These are phyloP conservation scores for Trichogramma pretiosum DNA, from an alignment of 1,140 invertebrate genomes.

Conservation along the genomic window DNA sequence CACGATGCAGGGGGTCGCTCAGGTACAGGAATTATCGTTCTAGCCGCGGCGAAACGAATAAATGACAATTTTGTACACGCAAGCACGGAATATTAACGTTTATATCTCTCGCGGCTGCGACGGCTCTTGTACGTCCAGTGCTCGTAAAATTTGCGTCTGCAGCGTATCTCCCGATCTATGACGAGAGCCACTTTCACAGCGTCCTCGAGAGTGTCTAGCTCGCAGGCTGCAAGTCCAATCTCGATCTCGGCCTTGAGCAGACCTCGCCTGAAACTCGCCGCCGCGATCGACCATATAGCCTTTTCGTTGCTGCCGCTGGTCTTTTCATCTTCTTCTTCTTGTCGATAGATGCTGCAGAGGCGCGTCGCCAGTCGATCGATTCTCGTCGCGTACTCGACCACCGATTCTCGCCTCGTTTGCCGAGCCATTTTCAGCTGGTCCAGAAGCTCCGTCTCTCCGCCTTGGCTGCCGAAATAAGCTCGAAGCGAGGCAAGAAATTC, in stretches of 20 bases:
- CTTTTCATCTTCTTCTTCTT: too few species aligned
- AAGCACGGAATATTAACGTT: too few species aligned
- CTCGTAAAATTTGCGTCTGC: too few species aligned
- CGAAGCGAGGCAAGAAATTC: not conserved
- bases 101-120: too few species aligned
- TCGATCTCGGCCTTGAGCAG: not conserved
- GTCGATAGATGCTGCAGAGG: conserved; percentile 2
- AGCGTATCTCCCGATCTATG: conserved; percentile 1
- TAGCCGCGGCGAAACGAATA: too few species aligned
- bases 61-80: too few species aligned
- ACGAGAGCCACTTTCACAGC: not conserved
- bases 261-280: not conserved
- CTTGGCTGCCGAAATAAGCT: not conserved
- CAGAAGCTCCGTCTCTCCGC: not conserved
- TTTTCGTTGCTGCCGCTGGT: not conserved
- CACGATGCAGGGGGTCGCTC: too few species aligned
- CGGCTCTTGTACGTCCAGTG: too few species aligned
- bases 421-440: not conserved
- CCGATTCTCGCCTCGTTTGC: not conserved
- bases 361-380: conserved; percentile 1
- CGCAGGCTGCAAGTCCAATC: not conserved
- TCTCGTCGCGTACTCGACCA: not conserved
- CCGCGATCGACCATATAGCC: not conserved
- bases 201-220: not conserved
- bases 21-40: too few species aligned